These are phyloP conservation scores for Stratiomys singularior DNA, from an alignment of 2,888 invertebrate species.

Conservation along the genomic window DNA sequence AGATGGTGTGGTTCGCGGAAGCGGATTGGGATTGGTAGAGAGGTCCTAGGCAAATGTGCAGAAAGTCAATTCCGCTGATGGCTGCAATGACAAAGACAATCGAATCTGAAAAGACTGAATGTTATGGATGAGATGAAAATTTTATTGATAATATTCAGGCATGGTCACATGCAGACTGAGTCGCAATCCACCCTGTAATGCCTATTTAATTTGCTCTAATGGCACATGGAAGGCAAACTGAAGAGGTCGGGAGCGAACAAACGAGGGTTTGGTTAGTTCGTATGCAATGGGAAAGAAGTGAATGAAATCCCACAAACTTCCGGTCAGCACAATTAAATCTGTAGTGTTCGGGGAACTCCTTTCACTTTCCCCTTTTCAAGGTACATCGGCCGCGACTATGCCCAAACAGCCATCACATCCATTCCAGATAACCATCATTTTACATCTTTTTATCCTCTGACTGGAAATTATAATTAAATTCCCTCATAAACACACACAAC, in stretches of 20 bases:
- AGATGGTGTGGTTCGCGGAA: neutral
- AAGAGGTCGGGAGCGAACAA: no score
- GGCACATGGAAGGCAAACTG: no score
- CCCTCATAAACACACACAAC: constrained; percentile 48
- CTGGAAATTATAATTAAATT: constrained; percentile 51
- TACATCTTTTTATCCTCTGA: constrained; percentile 37
- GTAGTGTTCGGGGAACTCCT: no score
- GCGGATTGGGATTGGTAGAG: neutral
- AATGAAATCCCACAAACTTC: no score
- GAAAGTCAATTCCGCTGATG: no score
- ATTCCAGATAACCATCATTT: constrained; percentile 34
- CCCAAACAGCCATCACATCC: neutral
- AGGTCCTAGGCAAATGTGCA: neutral
- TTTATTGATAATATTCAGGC: neutral
- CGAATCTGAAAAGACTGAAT: neutral
- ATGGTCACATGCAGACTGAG: no score
- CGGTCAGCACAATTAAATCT: no score
- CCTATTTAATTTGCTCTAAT: no score
- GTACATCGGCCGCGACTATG: neutral
- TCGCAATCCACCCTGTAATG: no score
- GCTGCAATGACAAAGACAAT: no score
- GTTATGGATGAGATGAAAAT: constrained; percentile 10
- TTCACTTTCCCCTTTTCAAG: neutral
- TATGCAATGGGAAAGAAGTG: no score
- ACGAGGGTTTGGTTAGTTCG: no score